A percentile compares a stretch with the other conserved stretches of the same genome.
Evolutionary conservation across 2,797 vertebrate species (phyloP).

Genomic region (Labeo calbasu): DNA sequence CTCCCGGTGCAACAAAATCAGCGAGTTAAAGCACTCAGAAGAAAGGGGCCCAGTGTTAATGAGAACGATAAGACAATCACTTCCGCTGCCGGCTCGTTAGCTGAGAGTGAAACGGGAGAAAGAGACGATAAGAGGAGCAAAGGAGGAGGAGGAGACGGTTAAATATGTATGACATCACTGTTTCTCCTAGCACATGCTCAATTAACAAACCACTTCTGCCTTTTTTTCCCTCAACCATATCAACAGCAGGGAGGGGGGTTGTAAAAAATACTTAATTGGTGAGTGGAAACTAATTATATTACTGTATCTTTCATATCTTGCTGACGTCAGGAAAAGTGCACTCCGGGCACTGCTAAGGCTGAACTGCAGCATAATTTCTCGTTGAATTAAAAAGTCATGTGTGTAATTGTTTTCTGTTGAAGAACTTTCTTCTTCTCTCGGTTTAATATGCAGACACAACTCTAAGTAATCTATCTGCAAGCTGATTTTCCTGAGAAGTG

Average conservation of each 20-base stretch:
- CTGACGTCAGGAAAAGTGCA: conserved; percentile 13
- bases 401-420: conserved; percentile 16
- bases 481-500: neutral
- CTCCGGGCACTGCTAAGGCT: neutral
- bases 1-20: conserved; percentile 53
- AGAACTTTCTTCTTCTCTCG: neutral
- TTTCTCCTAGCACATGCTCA: conserved; percentile 14
- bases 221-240: conserved; percentile 25
- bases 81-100: conserved; percentile 70
- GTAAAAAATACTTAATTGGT: conserved; percentile 35
- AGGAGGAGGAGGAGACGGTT: conserved; percentile 42
- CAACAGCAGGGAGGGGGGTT: conserved; percentile 17
- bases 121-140: conserved; percentile 39
- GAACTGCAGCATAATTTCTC: neutral
- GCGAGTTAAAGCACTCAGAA: conserved; percentile 60
- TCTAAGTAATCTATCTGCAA: neutral
- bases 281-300: conserved; percentile 41
- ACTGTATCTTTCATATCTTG: conserved; percentile 32
- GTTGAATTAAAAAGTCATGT: conserved; percentile 3
- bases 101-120: conserved; percentile 53
- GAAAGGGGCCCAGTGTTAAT: conserved; percentile 66
- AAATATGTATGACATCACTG: conserved; percentile 62
- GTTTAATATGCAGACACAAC: neutral
- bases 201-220: conserved; percentile 47
- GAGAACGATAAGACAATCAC: conserved; percentile 72